phyloP scores from a whole-genome alignment of 2,888 invertebrate genomes.

The Yponomeuta malinellus region DNA sequence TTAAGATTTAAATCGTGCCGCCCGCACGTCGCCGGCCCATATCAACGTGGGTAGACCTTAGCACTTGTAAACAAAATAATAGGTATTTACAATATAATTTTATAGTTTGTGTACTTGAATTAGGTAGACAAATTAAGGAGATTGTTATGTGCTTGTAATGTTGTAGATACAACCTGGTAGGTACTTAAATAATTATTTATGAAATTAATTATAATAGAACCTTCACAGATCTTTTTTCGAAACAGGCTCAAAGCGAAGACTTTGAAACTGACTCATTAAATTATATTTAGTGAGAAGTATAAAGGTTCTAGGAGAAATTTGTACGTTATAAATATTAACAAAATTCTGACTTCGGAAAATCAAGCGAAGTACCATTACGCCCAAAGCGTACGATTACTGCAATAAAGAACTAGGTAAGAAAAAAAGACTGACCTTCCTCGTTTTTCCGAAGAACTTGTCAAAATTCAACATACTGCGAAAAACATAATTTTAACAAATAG shows the following conservation, averaged over 20 bases:
- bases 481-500: neutral
- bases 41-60: too few species aligned
- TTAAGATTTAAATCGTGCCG: too few species aligned
- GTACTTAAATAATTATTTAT: too few species aligned
- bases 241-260: neutral
- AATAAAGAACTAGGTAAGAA: neutral
- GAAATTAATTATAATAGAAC: too few species aligned
- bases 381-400: neutral
- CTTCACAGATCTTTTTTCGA: neutral
- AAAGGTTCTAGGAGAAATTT: neutral
- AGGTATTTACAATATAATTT: slow-evolving; percentile 7
- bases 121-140: neutral
- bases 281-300: neutral
- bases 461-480: neutral
- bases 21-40: too few species aligned
- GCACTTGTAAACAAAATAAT: neutral
- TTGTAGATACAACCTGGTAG: too few species aligned
- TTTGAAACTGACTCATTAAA: neutral
- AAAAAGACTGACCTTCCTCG: neutral
- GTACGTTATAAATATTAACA: neutral
- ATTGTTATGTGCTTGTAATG: neutral
- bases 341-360: neutral
- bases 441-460: neutral
- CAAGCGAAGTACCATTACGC: neutral
- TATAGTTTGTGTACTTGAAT: neutral